These are phyloP conservation scores for Setipinna tenuifilis DNA, from an alignment of 2,797 vertebrate genomes.

Conservation along the genomic window DNA sequence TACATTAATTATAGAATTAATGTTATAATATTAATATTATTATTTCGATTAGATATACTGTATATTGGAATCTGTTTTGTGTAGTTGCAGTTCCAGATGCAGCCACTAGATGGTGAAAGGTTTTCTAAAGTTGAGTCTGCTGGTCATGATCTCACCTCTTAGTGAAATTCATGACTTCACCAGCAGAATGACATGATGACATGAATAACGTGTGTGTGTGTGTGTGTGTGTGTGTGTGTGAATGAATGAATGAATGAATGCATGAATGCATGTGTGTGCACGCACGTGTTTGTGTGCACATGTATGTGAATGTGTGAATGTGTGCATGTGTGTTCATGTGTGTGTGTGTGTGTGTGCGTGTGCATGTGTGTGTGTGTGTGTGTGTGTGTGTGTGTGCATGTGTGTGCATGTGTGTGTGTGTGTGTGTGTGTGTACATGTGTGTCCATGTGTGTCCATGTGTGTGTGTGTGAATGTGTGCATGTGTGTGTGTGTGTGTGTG, in stretches of 20 bases:
- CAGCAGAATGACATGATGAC: too few species aligned
- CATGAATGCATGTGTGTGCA: neutral
- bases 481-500: neutral
- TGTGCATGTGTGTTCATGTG: neutral
- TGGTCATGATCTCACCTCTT: too few species aligned
- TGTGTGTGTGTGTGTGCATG: neutral
- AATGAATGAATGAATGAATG: too few species aligned
- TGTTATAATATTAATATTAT: neutral
- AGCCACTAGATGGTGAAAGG: too few species aligned
- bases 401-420: neutral
- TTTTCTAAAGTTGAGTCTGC: too few species aligned
- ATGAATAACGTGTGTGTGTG: neutral
- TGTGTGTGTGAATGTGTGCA: neutral
- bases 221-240: neutral
- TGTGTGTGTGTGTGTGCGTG: neutral
- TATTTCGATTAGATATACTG: too few species aligned
- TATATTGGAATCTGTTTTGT: too few species aligned
- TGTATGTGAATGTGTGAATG: neutral
- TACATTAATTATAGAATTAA: conserved; percentile 34
- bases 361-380: neutral
- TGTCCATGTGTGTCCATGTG: neutral
- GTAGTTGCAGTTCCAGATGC: too few species aligned
- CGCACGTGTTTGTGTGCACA: neutral
- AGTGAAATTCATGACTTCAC: too few species aligned
- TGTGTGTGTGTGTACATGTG: neutral